phyloP scores from a whole-genome alignment of 2,113 vertebrate genomes.

The Solea senegalensis region DNA sequence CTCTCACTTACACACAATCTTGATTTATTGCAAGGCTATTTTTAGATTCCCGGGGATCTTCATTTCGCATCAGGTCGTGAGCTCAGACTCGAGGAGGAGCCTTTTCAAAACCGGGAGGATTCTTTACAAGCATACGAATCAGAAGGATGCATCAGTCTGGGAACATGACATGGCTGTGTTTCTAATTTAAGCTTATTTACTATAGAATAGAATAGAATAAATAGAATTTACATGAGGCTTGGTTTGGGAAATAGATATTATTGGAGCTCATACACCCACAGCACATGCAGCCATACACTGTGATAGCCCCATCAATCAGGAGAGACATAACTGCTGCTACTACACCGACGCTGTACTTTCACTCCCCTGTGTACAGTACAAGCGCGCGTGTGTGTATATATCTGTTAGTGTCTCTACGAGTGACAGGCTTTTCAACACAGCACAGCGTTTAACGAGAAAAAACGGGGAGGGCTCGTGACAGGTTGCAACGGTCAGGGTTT shows the following conservation, averaged over 20 bases:
- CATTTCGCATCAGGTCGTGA: constrained; percentile 49
- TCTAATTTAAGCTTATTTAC: constrained; percentile 50
- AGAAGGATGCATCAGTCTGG: constrained; percentile 24
- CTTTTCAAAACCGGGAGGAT: constrained; percentile 21
- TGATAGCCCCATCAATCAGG: constrained; percentile 48
- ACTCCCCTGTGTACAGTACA: neutral
- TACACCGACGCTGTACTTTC: constrained; percentile 32
- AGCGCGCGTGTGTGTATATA: constrained; percentile 3
- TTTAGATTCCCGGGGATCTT: constrained; percentile 62
- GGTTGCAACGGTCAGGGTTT: constrained; percentile 67
- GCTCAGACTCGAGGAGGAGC: constrained; percentile 47
- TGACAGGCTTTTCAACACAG: constrained; percentile 64
- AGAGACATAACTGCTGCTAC: constrained; percentile 23
- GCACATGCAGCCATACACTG: constrained; percentile 18
- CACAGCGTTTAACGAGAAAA: constrained; percentile 44
- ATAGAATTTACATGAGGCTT: constrained; percentile 10
- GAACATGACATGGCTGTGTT: constrained; percentile 29
- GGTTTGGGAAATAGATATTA: neutral
- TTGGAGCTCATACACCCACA: constrained; percentile 8
- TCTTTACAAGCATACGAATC: constrained; percentile 26
- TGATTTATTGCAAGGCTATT: constrained; percentile 65
- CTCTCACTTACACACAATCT: constrained; percentile 12
- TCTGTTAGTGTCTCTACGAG: constrained; percentile 13
- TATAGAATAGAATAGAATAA: too few species aligned
- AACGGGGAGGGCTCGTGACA: constrained; percentile 48